Evolutionary conservation across 1,140 invertebrate species (phyloP), one percentile per base, ranked within the genome.

Genomic region (Cydia amplana): DNA sequence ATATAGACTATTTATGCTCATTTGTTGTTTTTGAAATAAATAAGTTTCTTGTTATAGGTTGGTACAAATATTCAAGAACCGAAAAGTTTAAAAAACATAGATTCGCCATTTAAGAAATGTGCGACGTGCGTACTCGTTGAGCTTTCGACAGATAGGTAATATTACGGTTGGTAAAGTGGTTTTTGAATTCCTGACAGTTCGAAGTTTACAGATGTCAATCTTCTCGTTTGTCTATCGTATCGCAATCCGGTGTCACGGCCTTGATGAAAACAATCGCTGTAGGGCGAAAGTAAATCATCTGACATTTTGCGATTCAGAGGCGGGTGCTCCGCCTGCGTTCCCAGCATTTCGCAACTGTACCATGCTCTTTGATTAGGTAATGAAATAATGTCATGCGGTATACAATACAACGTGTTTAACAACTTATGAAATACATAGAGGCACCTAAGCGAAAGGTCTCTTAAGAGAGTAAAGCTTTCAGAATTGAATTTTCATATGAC

Each of bases 291-390:
- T 83, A 85, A 85, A 83, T 86, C 74, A 67, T 75, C 80, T 88
- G 87, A 84, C 85, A 88, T 87, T 88, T 86, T 83, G 74, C 74
- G 75, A 81, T 74, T 86, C 60, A 77, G 79, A 78, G 83, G 82
- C 81, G 83, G 76, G 80, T 81, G 79, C 81, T 73, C 40, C 18
- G 73, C 76, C 72, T 79, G 65, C 77, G 76, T 79, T 85, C 80
- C 82, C 81, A 51, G 9, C 73, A 77, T 83, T 83, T 82, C 79
- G 78, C 73, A 85, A 85, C 6, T 10, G 18, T 74, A 40, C 18
- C 75, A 63, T 51, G 74, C 72, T 77, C 60, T 73, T 83, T 74
- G 72, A 80, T 77, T 77, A 75, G 72, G 75, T 36, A 40, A 70
- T 70, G 25, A 60, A 60, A 60, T 60, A 60, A 60, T 60, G 55